Base-by-base conservation (phyloP, 2,797 vertebrate genomes). In the Danio tinwini region DNA sequence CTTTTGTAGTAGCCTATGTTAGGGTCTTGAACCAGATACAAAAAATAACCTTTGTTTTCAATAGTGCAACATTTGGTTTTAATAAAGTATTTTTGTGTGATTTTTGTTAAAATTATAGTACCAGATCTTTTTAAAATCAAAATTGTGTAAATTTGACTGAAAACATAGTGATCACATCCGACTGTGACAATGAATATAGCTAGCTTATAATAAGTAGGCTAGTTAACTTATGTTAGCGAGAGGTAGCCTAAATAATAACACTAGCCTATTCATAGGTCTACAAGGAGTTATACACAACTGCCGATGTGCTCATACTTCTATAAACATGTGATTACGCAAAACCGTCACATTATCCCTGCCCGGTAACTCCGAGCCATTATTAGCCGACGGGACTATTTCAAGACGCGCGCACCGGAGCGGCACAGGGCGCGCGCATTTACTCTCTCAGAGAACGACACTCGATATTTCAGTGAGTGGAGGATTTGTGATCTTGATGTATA, bases 401-500 rank as follows among this genome's bases (percentile, higher is more conserved):
- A 45, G 40, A 29, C 6, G 7, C 17, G 44, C 6, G 59, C 47
- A 40, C 44, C 16, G 53, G 19, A 16, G 11, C 14, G 17, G 17
- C 58, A 39, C 21, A 29, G n/a, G n/a, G 49, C 49, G 6, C 49
- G 11, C 49, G 69, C 61, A 49, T 21, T 61, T 80, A 67, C 52
- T 82, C 82, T 82, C 81, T 55, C 73, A 10, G 52, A 72, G 72
- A 90, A 87, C 85, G 94, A 94, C 83, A 95, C 87, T 92, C 88
- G 94, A 95, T 94, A 94, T 93, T 94, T 94, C 93, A 93, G 72
- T 93, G 92, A 92, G 86, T 92, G 91, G 90, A 94, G 95, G 95
- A 94, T 94, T 94, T 95, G 93, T 94, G 90, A 95, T 94, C 93
- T 95, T 93, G 95, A 81, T 91, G 91, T 92, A 95, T 92, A 95